These are phyloP conservation scores for Leucophenga maculata DNA, from an alignment of 2,888 invertebrate genomes.

Conservation along the genomic window DNA sequence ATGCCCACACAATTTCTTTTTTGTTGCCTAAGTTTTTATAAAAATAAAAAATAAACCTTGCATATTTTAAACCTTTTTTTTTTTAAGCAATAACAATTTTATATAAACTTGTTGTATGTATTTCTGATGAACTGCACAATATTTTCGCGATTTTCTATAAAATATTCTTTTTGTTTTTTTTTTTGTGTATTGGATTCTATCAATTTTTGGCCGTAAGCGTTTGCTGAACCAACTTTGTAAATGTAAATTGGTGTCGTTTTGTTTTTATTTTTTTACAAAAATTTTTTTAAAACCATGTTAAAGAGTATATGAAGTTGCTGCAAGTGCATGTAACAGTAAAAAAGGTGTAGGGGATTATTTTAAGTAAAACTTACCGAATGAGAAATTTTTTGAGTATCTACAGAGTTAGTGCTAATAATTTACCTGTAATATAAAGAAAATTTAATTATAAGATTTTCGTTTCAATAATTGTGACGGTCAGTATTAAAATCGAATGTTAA, in stretches of 20 bases:
- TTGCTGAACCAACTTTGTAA: neutral
- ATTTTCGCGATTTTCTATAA: slow-evolving; percentile 11
- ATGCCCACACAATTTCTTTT: neutral
- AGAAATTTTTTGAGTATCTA: too few species aligned
- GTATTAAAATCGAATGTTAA: too few species aligned
- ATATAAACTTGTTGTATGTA: neutral
- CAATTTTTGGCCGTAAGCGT: slow-evolving; percentile 17
- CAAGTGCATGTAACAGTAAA: too few species aligned
- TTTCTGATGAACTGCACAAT: slow-evolving; percentile 10
- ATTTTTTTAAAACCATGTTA: too few species aligned
- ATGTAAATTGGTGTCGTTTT: neutral
- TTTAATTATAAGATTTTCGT: too few species aligned
- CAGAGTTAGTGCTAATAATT: too few species aligned
- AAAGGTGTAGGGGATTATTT: too few species aligned
- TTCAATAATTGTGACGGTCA: too few species aligned
- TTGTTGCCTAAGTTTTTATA: neutral
- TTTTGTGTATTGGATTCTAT: neutral
- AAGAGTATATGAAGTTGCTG: too few species aligned
- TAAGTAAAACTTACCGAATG: too few species aligned
- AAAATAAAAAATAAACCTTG: too few species aligned
- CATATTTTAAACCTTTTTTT: neutral
- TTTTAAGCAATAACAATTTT: neutral
- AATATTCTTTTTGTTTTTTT: neutral
- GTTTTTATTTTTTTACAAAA: neutral
- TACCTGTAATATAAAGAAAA: too few species aligned